These are phyloP conservation scores for Cyclura pinguis DNA, from an alignment of 2,797 vertebrate genomes.

Conservation along the genomic window DNA sequence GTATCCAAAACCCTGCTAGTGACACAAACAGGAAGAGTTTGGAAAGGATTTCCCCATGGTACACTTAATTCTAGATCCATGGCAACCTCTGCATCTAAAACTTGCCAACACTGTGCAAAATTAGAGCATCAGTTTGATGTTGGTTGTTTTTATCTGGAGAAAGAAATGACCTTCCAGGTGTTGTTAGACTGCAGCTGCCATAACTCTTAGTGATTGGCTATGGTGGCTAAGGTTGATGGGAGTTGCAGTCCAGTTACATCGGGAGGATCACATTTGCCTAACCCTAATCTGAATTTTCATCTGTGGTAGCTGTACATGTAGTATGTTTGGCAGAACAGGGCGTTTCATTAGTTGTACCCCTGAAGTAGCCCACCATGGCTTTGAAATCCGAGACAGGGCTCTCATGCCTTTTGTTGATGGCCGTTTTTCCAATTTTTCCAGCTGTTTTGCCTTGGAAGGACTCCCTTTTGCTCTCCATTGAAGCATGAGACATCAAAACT, in stretches of 20 bases:
- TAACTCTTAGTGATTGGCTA: neutral
- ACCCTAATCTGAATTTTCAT: neutral
- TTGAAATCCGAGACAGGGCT: neutral
- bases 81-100: neutral
- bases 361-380: neutral
- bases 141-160: neutral
- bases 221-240: neutral
- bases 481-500: neutral
- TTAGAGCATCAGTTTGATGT: neutral
- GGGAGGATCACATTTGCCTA: neutral
- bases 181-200: neutral
- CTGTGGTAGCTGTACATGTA: neutral
- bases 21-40: constrained; percentile 59
- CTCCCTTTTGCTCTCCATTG: rapidly evolving
- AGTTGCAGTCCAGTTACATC: neutral
- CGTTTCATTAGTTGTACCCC: neutral
- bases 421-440: neutral
- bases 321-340: neutral
- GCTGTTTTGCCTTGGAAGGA: neutral
- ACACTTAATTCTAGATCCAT: constrained; percentile 24
- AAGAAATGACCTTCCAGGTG: neutral
- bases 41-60: neutral
- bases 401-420: neutral
- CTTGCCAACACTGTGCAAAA: neutral
- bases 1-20: constrained; percentile 63